phyloP scores from a whole-genome alignment of 2,888 invertebrate species.

The Hypsopygia costalis region DNA sequence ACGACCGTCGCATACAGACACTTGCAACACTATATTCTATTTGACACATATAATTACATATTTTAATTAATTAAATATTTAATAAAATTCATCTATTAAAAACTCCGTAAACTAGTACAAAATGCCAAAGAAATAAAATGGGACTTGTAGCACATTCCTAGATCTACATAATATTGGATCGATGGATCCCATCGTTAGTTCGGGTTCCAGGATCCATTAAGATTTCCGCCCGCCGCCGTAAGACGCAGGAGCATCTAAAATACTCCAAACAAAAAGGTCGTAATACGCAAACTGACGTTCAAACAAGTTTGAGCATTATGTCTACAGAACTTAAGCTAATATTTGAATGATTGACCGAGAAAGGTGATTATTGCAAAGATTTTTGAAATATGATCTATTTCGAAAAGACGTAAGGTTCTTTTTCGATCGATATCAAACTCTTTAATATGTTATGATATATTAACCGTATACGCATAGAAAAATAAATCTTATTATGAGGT shows the following conservation, averaged over 20 bases:
- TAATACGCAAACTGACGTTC: conserved; percentile 12
- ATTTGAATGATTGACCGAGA: conserved; percentile 2
- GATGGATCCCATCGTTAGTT: conserved; percentile 74
- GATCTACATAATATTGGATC: conserved; percentile 53
- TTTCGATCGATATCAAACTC: conserved; percentile 29
- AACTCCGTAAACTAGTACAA: too few species aligned
- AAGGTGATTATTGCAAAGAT: conserved; percentile 3
- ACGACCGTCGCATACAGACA: too few species aligned
- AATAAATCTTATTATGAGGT: conserved; percentile 15
- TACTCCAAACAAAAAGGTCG: conserved; percentile 28
- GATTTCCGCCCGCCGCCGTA: conserved; percentile 74
- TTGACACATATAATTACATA: too few species aligned
- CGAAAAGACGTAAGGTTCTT: conserved; percentile 29
- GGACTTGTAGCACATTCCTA: conserved; percentile 21
- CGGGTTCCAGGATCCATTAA: conserved; percentile 76
- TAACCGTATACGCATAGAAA: conserved; percentile 13
- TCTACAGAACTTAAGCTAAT: background rate
- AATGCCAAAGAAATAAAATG: too few species aligned
- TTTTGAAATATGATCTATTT: conserved; percentile 15
- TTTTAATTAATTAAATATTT: too few species aligned
- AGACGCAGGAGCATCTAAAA: conserved; percentile 59
- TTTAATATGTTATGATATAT: conserved; percentile 25
- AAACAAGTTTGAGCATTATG: conserved; percentile 26
- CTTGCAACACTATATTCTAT: too few species aligned
- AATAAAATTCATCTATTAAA: too few species aligned